These are phyloP conservation scores for Xiphydria camelus DNA, from an alignment of 2,888 invertebrate species.

Conservation along the genomic window DNA sequence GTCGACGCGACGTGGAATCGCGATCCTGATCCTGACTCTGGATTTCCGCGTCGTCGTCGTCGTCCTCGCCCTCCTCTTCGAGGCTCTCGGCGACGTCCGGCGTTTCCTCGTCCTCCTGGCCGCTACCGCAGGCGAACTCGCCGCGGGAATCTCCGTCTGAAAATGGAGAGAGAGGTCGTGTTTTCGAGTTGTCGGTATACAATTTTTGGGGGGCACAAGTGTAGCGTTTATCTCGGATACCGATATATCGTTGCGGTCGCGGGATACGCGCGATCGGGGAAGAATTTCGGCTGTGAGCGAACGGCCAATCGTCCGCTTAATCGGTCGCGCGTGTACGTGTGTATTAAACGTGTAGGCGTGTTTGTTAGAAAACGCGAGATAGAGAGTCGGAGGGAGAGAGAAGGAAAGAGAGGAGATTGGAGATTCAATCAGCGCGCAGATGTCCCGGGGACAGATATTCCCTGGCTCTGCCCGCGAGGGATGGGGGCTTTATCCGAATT, in stretches of 20 bases:
- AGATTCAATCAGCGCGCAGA: conserved; percentile 59
- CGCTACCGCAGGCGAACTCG: conserved; percentile 56
- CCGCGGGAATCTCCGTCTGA: conserved; percentile 60
- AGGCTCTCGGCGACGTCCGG: conserved; percentile 51
- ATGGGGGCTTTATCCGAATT: conserved; percentile 52
- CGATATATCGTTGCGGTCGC: not conserved
- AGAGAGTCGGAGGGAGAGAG: conserved; percentile 15
- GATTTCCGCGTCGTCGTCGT: conserved; percentile 59
- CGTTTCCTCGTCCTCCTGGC: conserved; percentile 53
- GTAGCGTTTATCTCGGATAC: too few relatives aligned
- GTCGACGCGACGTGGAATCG: conserved; percentile 20
- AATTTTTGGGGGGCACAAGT: too few relatives aligned
- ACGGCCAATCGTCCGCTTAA: not conserved
- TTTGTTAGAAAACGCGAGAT: conserved; percentile 25
- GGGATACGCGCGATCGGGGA: conserved; percentile 4
- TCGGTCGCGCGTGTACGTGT: too few relatives aligned
- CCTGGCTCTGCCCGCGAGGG: conserved; percentile 49
- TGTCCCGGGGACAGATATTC: conserved; percentile 58
- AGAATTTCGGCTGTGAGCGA: conserved; percentile 10
- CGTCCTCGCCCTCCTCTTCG: conserved; percentile 59
- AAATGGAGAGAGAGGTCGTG: conserved; percentile 26
- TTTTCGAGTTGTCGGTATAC: too few relatives aligned
- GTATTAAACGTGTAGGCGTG: not conserved
- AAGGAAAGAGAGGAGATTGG: conserved; percentile 45
- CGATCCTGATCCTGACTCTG: conserved; percentile 47